Conservation (phyloP, 2,113 vertebrate species). For the Dasyurus viverrinus region DNA sequence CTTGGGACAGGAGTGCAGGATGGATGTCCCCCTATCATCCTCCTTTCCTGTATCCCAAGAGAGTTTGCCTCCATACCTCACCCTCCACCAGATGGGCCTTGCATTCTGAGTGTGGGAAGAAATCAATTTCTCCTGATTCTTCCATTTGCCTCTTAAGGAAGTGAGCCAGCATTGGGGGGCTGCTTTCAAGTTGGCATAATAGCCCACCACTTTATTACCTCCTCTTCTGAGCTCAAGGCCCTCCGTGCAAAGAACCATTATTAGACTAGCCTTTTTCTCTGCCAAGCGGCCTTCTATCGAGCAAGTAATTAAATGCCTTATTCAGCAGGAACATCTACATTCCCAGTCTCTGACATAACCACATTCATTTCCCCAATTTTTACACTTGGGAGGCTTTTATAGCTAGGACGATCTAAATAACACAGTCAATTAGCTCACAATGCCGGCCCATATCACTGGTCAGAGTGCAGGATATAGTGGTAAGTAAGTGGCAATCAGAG, state of each 20-base stretch:
- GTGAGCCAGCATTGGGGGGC: not conserved
- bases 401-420: not conserved
- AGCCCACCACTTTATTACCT: conserved; percentile 10
- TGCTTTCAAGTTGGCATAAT: conserved; percentile 69
- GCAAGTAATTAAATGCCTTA: conserved; percentile 70
- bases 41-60: not conserved
- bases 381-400: not conserved
- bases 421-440: not conserved
- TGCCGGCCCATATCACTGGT: not conserved
- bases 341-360: conserved; percentile 19
- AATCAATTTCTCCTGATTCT: conserved; percentile 51
- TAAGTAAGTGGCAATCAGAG: not conserved
- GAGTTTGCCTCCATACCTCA: not conserved
- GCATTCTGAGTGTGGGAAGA: conserved; percentile 11
- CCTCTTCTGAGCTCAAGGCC: conserved; percentile 12
- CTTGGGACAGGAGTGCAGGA: not conserved
- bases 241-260: conserved; percentile 58
- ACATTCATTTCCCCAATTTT: not conserved
- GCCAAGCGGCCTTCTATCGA: conserved; percentile 40
- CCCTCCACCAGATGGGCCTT: not conserved
- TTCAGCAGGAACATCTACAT: conserved; percentile 52
- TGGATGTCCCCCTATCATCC: not conserved
- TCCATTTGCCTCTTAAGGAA: conserved; percentile 63
- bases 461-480: not conserved
- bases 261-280: conserved; percentile 57